These are phyloP conservation scores for Dasypogon diadema DNA, from an alignment of 2,888 invertebrate species.

Conservation along the genomic window DNA sequence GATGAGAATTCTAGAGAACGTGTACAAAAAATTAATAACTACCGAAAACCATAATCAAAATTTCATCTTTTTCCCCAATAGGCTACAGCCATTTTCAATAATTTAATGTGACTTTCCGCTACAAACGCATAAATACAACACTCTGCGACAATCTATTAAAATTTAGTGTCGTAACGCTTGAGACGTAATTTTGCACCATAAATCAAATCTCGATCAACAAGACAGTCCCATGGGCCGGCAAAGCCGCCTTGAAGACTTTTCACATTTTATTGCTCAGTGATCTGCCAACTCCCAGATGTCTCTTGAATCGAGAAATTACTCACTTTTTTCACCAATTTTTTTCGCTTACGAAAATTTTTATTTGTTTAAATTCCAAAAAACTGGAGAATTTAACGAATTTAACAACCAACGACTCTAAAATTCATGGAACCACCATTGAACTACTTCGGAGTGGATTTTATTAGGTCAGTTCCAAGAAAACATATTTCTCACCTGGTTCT, in stretches of 20 bases:
- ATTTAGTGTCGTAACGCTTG: neutral
- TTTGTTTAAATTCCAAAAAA: neutral
- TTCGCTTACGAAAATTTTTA: neutral
- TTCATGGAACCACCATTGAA: constrained; percentile 2
- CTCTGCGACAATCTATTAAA: neutral
- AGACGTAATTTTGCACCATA: neutral
- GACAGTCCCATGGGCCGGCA: too few species aligned
- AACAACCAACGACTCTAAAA: constrained; percentile 1
- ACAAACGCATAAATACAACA: neutral
- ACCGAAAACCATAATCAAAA: too few species aligned
- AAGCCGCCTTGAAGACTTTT: too few species aligned
- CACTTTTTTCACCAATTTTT: neutral
- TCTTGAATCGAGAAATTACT: neutral
- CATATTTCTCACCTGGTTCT: constrained; percentile 45
- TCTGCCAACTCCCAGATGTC: neutral
- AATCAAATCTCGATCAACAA: too few species aligned
- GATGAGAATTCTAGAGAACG: too few species aligned
- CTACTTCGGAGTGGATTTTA: neutral
- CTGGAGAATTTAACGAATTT: neutral
- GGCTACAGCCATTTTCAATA: neutral
- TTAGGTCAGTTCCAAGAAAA: constrained; percentile 33
- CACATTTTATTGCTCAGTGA: too few species aligned
- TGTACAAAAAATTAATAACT: too few species aligned
- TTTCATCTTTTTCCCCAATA: too few species aligned
- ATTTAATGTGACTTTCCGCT: neutral